A percentile compares a stretch with the other conserved stretches of the same genome.
Conservation (phyloP, 2,797 vertebrate species). For the Muscicapa comitata region DNA sequence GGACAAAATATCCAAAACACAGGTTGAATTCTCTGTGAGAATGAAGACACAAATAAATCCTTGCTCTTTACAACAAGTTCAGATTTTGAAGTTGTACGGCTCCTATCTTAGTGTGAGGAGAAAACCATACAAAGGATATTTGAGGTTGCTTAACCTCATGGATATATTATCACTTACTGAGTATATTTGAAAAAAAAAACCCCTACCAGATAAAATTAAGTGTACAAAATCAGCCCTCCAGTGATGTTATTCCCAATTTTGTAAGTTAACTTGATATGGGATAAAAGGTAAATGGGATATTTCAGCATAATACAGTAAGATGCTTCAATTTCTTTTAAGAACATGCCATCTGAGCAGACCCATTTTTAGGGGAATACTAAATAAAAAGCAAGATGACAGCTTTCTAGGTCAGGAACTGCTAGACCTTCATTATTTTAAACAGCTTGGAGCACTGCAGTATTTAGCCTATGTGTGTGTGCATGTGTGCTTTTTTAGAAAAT, state of each 20-base stretch:
- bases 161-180: not conserved
- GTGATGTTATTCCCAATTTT: not conserved
- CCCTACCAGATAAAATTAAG: not conserved
- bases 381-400: conserved; percentile 16
- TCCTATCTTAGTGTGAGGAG: not conserved
- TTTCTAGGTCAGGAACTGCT: conserved; percentile 43
- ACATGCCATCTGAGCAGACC: not conserved
- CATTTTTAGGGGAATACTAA: conserved; percentile 2
- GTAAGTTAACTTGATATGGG: not conserved
- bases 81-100: not conserved
- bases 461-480: not conserved
- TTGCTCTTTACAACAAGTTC: not conserved
- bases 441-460: not conserved
- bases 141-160: not conserved
- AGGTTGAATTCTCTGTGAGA: not conserved
- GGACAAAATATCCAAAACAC: not conserved
- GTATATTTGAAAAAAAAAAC: not conserved
- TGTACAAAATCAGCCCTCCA: not conserved
- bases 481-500: not conserved
- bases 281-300: not conserved
- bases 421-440: conserved; percentile 33
- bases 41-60: not conserved
- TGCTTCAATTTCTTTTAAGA: conserved; percentile 13
- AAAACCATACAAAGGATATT: not conserved
- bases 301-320: not conserved